phyloP scores from a whole-genome alignment of 2,113 vertebrate species.

The Neoarius graeffei region DNA sequence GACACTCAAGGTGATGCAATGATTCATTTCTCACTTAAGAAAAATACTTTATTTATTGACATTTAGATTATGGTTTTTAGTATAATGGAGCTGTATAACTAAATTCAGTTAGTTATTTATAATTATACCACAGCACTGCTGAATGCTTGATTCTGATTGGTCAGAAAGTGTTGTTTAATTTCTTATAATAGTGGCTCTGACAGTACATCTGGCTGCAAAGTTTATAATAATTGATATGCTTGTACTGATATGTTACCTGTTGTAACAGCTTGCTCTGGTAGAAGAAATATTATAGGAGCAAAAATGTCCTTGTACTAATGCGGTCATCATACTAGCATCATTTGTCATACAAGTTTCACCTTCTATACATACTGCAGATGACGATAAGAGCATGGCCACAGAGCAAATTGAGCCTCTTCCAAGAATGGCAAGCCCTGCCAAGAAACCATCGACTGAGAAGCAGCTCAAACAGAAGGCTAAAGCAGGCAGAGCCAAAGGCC shows the following conservation, averaged over 20 bases:
- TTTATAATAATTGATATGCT: not conserved
- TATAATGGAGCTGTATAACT: not conserved
- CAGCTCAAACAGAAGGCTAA: constrained; percentile 85
- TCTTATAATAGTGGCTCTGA: not conserved
- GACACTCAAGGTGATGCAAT: constrained; percentile 88
- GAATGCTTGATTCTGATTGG: not conserved
- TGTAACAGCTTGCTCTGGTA: not conserved
- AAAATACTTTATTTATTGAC: not conserved
- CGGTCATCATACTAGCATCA: constrained; percentile 24
- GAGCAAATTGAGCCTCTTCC: constrained; percentile 92
- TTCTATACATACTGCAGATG: constrained; percentile 83
- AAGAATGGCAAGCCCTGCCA: constrained; percentile 79
- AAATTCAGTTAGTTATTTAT: not conserved
- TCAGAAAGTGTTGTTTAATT: not conserved
- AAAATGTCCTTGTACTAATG: not conserved
- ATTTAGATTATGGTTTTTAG: not conserved
- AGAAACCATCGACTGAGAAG: constrained; percentile 75
- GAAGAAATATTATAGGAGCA: not conserved
- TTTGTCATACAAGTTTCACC: constrained; percentile 61
- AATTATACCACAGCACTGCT: not conserved
- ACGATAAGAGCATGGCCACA: constrained; percentile 92
- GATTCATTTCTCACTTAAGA: not conserved
- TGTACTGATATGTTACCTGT: not conserved
- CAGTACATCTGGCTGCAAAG: not conserved
- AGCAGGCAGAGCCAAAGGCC: constrained; percentile 83